Evolutionary conservation across 2,888 invertebrate species (phyloP).

Genomic region (Phorcus lineatus): DNA sequence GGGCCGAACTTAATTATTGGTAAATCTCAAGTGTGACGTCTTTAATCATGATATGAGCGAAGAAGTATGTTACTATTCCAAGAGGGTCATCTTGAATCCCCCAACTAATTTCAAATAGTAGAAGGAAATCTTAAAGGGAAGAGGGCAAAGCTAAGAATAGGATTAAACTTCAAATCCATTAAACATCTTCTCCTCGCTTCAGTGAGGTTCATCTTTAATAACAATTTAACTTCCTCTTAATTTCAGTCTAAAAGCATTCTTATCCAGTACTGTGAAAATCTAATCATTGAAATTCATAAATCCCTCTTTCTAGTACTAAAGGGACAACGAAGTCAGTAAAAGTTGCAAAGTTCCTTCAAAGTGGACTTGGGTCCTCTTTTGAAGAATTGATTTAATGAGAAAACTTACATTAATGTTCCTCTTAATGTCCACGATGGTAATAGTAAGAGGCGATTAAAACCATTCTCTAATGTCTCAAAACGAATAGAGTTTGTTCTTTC

Average conservation of each 20-base stretch:
- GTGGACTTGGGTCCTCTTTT: neutral
- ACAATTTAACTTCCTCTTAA: neutral
- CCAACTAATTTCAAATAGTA: no score
- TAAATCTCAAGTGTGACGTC: no score
- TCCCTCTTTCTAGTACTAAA: neutral
- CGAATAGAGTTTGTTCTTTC: constrained; percentile 6
- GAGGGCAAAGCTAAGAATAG: neutral
- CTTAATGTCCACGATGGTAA: neutral
- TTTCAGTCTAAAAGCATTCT: constrained; percentile 1
- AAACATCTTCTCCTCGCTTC: neutral
- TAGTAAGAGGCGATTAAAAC: constrained; percentile 13
- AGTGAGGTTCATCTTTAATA: neutral
- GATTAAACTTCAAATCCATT: neutral
- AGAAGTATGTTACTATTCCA: no score
- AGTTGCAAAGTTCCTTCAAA: neutral
- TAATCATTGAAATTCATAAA: constrained; percentile 1
- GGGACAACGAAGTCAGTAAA: neutral
- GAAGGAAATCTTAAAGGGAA: neutral
- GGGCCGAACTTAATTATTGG: no score
- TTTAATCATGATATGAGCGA: no score
- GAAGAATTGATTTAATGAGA: constrained; percentile 14
- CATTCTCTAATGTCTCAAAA: neutral
- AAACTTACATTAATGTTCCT: neutral
- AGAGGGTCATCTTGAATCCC: no score
- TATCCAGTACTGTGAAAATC: neutral